Evolutionary conservation across 2,113 vertebrate genomes (phyloP).

Genomic region (Mobula hypostoma): DNA sequence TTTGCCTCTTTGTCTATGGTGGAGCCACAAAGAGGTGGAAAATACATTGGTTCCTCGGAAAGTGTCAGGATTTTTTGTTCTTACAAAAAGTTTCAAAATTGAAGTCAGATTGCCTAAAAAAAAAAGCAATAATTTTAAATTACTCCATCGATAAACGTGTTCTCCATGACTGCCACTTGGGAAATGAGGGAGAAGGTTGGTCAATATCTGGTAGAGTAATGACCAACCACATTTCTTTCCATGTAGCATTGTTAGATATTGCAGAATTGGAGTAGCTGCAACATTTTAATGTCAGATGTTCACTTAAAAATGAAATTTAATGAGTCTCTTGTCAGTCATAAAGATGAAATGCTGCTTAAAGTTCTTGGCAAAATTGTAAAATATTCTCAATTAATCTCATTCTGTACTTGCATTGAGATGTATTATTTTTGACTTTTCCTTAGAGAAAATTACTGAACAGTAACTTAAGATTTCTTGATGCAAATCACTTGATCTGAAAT

Average conservation of each 20-base stretch:
- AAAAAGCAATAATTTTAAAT: no score
- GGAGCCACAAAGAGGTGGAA: background rate
- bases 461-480: background rate
- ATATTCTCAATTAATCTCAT: background rate
- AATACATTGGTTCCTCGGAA: background rate
- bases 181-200: background rate
- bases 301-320: background rate
- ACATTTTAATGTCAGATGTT: background rate
- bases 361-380: background rate
- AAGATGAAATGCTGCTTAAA: background rate
- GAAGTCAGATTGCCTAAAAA: no score
- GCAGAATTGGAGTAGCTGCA: background rate
- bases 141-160: background rate
- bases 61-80: background rate
- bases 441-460: background rate
- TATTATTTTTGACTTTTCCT: background rate
- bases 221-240: background rate
- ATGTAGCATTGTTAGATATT: background rate
- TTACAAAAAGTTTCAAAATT: background rate
- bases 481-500: background rate
- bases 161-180: background rate
- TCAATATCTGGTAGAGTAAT: background rate
- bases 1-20: background rate
- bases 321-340: background rate
- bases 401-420: background rate